phyloP scores from a whole-genome alignment of 2,797 vertebrate genomes.

The Forpus xanthops region DNA sequence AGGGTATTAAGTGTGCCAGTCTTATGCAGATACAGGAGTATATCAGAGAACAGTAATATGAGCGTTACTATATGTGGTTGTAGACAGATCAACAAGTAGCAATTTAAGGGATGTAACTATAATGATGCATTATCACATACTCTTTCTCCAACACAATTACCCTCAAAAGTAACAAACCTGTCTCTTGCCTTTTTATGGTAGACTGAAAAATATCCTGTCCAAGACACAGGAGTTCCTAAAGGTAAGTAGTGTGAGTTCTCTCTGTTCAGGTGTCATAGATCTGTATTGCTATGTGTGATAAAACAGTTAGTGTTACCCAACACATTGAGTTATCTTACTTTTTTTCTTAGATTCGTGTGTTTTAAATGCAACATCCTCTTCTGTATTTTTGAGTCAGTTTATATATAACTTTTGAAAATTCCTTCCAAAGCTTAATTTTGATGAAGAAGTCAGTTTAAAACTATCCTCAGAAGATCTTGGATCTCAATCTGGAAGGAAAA shows the following conservation, averaged over 20 bases:
- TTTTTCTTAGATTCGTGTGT: not conserved
- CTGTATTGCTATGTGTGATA: not conserved
- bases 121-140: not conserved
- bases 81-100: not conserved
- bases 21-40: not conserved
- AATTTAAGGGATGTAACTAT: not conserved
- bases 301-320: not conserved
- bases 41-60: not conserved
- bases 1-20: not conserved
- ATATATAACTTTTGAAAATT: not conserved
- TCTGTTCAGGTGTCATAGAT: not conserved
- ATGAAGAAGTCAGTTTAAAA: not conserved
- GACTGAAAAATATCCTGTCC: constrained; percentile 89
- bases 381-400: not conserved
- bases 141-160: not conserved
- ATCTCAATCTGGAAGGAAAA: not conserved
- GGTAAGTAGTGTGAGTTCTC: constrained; percentile 71
- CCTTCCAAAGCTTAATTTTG: not conserved
- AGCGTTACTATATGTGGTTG: not conserved
- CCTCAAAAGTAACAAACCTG: constrained; percentile 34
- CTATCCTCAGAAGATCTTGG: not conserved
- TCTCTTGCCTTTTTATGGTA: constrained; percentile 71
- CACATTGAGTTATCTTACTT: not conserved
- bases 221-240: constrained; percentile 88
- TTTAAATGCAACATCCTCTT: not conserved